These are phyloP conservation scores for Sarcophaga caerulescens DNA, from an alignment of 2,888 invertebrate species.

Conservation along the genomic window DNA sequence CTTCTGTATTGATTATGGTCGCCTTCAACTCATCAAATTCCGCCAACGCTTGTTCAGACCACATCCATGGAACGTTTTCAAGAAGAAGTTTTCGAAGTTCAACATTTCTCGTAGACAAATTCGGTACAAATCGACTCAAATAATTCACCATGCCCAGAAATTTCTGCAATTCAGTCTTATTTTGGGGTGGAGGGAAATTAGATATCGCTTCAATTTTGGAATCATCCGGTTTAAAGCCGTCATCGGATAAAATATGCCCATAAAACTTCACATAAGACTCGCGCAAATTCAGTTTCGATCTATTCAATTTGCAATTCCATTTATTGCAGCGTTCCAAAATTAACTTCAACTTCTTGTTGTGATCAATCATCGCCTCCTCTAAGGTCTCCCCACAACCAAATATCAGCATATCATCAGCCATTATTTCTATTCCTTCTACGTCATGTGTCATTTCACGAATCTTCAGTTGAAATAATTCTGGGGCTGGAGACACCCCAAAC, in stretches of 20 bases:
- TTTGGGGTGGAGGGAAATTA: neutral
- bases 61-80: constrained; percentile 15
- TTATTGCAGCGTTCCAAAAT: neutral
- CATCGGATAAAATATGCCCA: constrained; percentile 6
- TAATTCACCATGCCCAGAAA: constrained; percentile 29
- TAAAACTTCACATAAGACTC: constrained; percentile 17
- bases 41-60: constrained; percentile 40
- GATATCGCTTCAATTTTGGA: neutral
- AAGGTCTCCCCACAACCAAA: neutral
- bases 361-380: neutral
- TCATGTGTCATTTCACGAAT: too few species aligned
- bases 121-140: constrained; percentile 11
- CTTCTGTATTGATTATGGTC: constrained; percentile 19
- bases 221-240: constrained; percentile 17
- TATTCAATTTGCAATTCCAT: constrained; percentile 10
- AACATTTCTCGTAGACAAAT: neutral
- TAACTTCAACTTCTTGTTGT: neutral
- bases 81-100: constrained; percentile 11
- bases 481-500: too few species aligned
- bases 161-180: neutral
- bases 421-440: too few species aligned
- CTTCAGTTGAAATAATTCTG: too few species aligned
- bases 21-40: constrained; percentile 7
- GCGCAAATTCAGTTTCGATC: constrained; percentile 14
- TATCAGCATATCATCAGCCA: neutral